Percentiles rank a stretch among this genome's conserved stretches.
Conservation (phyloP, 2,797 vertebrate genomes). For the Sebastiscus albofasciatus region DNA sequence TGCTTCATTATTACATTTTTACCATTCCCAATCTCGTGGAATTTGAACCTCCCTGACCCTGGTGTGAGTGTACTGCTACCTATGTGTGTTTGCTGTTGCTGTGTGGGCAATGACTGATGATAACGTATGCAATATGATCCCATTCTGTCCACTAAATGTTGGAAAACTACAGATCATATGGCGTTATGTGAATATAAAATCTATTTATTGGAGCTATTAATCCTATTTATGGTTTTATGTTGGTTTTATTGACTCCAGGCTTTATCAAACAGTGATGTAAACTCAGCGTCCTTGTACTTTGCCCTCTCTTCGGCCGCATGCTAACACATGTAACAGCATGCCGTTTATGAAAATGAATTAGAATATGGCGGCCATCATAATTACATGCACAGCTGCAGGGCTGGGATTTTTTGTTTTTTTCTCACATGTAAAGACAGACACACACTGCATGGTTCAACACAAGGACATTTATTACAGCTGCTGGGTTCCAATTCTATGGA, state of each 20-base stretch:
- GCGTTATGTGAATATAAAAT: background rate
- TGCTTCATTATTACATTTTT: background rate
- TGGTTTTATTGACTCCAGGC: background rate
- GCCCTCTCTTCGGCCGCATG: background rate
- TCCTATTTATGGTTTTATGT: background rate
- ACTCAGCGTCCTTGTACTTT: conserved; percentile 8
- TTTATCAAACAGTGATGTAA: background rate
- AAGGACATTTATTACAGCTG: background rate
- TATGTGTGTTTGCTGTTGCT: background rate
- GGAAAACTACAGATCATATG: background rate
- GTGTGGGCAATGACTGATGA: background rate
- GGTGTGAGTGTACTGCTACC: background rate
- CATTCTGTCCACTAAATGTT: background rate
- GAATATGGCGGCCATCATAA: background rate
- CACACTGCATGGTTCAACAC: background rate
- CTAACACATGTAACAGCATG: background rate
- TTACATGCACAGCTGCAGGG: background rate
- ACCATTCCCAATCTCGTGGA: background rate
- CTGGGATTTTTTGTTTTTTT: background rate
- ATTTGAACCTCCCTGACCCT: background rate
- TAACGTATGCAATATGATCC: background rate
- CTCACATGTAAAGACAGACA: background rate
- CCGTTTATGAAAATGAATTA: background rate
- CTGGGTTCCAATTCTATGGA: background rate
- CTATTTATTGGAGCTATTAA: background rate